Evolutionary conservation across 2,797 vertebrate species (phyloP), one percentile per base, ranked within the genome.

Genomic region (Petrocephalus sullivani): DNA sequence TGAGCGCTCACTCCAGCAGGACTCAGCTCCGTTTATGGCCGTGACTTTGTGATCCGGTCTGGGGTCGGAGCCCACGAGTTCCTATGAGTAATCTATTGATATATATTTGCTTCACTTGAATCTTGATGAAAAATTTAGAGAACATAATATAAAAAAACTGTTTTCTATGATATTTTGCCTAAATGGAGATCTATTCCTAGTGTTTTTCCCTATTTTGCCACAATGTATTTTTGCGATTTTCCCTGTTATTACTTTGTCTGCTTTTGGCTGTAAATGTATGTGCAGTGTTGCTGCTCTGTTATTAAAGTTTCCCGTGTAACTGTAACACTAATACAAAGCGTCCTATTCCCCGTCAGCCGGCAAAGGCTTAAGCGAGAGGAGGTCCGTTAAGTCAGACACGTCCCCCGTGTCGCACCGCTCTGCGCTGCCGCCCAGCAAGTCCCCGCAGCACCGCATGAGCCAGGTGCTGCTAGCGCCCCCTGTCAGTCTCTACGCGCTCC

Each of bases 391-490:
- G 94, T 96, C 96, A 0, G 98, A 99, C 93, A 97, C 97, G 97
- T 98, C 98, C 90, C 98, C 98, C 0, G 96, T 97, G 89, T 97
- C 97, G 53, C 87, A 97, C 92, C 96, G 97, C 6, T 97, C 97
- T 0, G 75, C 94, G 54, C 93, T 96, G 89, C 96, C 96, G 10
- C 93, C 94, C 0, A 89, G 94, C 33, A 98, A 97, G 93, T 90
- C 95, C 71, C 95, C 95, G 10, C 97, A 98, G 46, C 97, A 98
- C 94, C 92, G 98, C 89, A 97, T 97, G 89, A 99, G 97, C 84
- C 98, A 99, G 93, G 97, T 97, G 56, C 97, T 99, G 0, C 98
- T 98, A 90, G 97, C 97, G 87, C 96, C 96, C 57, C 96, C 97
- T 84, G 98, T 98, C 88, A 97, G 97, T 83, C 94, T 98, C 87